phyloP scores from a whole-genome alignment of 2,888 invertebrate species.

The Allophyes oxyacanthae region DNA sequence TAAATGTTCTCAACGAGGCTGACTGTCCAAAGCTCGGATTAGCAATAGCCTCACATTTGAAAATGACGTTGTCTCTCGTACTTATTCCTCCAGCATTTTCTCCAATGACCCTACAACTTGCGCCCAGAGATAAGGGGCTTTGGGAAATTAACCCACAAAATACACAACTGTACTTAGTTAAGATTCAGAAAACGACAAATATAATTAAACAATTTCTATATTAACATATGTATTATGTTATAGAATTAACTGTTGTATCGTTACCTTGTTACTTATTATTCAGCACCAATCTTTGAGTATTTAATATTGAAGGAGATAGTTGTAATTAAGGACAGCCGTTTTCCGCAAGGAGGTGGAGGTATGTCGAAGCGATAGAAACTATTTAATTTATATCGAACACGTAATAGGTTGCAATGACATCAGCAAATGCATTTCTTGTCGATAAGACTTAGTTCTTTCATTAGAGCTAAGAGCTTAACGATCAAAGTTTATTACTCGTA shows the following conservation, averaged over 20 bases:
- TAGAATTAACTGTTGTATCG: too few species aligned
- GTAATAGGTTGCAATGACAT: not conserved
- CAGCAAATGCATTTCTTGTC: constrained; percentile 6
- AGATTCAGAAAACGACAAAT: constrained; percentile 14
- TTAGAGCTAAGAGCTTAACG: not conserved
- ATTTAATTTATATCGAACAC: not conserved
- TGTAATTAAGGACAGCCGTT: constrained; percentile 23
- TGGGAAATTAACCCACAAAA: constrained; percentile 36
- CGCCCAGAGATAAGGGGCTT: constrained; percentile 41
- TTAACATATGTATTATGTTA: not conserved
- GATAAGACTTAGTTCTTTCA: constrained; percentile 2
- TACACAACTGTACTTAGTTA: constrained; percentile 11
- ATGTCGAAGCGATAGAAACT: too few species aligned
- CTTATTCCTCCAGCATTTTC: constrained; percentile 22
- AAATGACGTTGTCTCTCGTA: constrained; percentile 17
- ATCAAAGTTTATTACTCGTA: not conserved
- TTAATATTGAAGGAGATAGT: constrained; percentile 14
- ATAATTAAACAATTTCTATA: constrained; percentile 4
- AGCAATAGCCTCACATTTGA: constrained; percentile 8
- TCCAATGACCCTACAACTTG: constrained; percentile 36
- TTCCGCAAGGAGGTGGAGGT: constrained; percentile 1
- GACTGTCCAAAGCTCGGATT: too few species aligned
- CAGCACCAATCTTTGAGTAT: too few species aligned
- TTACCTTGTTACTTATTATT: constrained; percentile 17
- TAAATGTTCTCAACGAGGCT: not conserved